Evolutionary conservation across 2,888 invertebrate genomes (phyloP).

Genomic region (Coelinius sp.): DNA sequence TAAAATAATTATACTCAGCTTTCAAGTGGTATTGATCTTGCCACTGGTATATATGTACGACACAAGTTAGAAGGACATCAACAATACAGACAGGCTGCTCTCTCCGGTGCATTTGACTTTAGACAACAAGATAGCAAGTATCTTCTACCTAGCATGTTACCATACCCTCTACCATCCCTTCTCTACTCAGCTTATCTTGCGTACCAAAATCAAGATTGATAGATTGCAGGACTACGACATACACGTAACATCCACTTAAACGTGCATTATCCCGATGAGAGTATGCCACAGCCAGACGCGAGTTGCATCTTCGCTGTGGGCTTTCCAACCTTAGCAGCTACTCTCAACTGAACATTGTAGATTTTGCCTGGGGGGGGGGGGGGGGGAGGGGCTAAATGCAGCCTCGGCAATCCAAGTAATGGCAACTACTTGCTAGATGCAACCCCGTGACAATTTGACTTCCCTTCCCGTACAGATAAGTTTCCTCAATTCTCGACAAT

Average conservation of each 20-base stretch:
- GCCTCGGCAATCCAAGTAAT: conserved; percentile 61
- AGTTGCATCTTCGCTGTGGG: conserved; percentile 16
- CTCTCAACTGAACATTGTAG: conserved; percentile 39
- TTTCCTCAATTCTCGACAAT: background rate
- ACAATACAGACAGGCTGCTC: conserved; percentile 13
- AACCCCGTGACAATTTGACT: conserved; percentile 39
- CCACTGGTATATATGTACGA: background rate
- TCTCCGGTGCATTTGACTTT: conserved; percentile 2
- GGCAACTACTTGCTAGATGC: conserved; percentile 50
- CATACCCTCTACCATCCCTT: background rate
- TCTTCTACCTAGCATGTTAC: background rate
- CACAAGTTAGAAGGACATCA: conserved; percentile 7
- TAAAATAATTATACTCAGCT: background rate
- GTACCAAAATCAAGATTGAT: conserved; percentile 64
- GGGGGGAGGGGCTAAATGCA: conserved; percentile 56
- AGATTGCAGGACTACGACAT: conserved; percentile 58
- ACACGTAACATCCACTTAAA: conserved; percentile 63
- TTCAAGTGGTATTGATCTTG: background rate
- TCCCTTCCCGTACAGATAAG: background rate
- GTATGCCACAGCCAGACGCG: conserved; percentile 42
- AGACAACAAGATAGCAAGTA: conserved; percentile 19
- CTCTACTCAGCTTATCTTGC: background rate
- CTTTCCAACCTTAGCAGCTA: conserved; percentile 20
- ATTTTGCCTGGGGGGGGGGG: conserved; percentile 49
- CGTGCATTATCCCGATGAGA: conserved; percentile 67